Percentiles rank a stretch among this genome's conserved stretches.
phyloP scores from a whole-genome alignment of 2,888 invertebrate genomes.

The Rotaria magnacalcarata region DNA sequence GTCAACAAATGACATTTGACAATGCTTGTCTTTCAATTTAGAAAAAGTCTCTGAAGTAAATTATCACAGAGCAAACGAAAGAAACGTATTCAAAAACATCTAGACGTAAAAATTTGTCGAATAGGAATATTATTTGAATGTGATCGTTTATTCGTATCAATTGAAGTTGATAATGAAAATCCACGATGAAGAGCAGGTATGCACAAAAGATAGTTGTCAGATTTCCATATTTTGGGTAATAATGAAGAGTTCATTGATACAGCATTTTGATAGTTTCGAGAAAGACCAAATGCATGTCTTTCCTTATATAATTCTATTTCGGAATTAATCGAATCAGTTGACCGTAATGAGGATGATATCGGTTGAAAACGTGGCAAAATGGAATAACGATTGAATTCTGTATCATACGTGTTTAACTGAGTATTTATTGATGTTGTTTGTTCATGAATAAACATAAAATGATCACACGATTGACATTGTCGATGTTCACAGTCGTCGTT shows the following conservation, averaged over 20 bases:
- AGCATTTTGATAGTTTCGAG: neutral
- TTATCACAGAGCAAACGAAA: neutral
- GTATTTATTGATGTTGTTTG: neutral
- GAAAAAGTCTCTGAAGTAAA: neutral
- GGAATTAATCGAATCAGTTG: neutral
- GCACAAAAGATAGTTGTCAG: neutral
- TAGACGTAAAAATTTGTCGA: neutral
- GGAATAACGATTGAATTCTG: neutral
- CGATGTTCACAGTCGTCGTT: neutral
- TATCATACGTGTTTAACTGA: neutral
- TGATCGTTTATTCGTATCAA: neutral
- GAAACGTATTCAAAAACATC: neutral
- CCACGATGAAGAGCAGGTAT: neutral
- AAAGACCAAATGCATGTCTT: neutral
- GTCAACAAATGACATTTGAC: too few species aligned
- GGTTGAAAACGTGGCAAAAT: neutral
- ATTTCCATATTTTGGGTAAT: neutral
- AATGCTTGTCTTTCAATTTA: too few species aligned
- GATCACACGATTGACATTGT: neutral
- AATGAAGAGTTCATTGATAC: neutral
- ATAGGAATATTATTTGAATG: neutral
- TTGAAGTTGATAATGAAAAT: neutral
- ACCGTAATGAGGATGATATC: neutral
- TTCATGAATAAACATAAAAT: neutral
- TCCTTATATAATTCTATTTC: neutral